Evolutionary conservation across 2,888 invertebrate species (phyloP).

Genomic region (Eilema sororculum): DNA sequence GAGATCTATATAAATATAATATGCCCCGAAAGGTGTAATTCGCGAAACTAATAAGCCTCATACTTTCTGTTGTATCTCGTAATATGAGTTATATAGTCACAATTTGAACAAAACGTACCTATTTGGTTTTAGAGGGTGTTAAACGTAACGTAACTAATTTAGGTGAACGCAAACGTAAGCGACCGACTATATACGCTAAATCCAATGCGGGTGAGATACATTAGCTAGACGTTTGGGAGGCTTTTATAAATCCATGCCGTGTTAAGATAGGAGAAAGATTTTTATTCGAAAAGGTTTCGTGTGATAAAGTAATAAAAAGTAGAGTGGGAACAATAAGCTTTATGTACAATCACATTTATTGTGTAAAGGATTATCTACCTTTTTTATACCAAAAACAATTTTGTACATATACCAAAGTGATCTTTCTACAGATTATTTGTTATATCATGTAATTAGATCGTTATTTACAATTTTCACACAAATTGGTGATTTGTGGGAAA

Average conservation of each 20-base stretch:
- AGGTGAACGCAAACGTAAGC: conserved; percentile 28
- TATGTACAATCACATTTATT: conserved; percentile 6
- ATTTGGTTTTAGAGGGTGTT: conserved; percentile 33
- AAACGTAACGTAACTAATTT: conserved; percentile 30
- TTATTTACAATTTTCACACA: background rate
- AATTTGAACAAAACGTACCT: conserved; percentile 20
- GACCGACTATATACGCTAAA: conserved; percentile 27
- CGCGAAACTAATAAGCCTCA: conserved; percentile 15
- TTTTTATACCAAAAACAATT: background rate
- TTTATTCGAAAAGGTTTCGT: conserved; percentile 13
- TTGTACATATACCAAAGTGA: background rate
- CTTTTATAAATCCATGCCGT: conserved; percentile 30
- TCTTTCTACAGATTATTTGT: background rate
- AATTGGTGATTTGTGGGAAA: background rate
- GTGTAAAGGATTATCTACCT: background rate
- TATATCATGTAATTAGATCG: background rate
- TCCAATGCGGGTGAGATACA: conserved; percentile 45
- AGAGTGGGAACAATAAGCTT: background rate
- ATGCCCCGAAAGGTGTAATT: conserved; percentile 29
- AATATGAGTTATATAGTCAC: conserved; percentile 18
- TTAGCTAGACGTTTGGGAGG: conserved; percentile 31
- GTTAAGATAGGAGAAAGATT: conserved; percentile 30
- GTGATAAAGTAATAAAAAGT: conserved; percentile 11
- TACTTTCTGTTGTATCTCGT: conserved; percentile 22
- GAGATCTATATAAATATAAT: conserved; percentile 19